Percentiles rank a stretch among this genome's conserved stretches.
phyloP scores from a whole-genome alignment of 2,113 vertebrate genomes.

The Sula dactylatra region DNA sequence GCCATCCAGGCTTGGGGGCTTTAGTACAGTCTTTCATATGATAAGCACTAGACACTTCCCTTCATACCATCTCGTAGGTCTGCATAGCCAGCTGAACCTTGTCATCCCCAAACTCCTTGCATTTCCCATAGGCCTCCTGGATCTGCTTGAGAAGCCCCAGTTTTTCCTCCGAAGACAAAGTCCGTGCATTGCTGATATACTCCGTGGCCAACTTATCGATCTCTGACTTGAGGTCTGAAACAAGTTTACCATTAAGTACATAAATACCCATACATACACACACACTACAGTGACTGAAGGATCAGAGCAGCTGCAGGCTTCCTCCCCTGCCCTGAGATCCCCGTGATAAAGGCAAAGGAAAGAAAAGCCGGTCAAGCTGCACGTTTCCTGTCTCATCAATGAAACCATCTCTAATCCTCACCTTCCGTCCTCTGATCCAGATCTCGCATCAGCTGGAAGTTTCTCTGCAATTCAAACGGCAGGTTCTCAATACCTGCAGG shows the following conservation, averaged over 20 bases:
- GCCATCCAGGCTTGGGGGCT: not conserved
- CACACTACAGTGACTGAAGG: not conserved
- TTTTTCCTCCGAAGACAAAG: conserved; percentile 89
- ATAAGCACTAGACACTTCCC: not conserved
- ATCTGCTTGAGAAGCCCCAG: conserved; percentile 93
- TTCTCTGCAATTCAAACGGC: conserved; percentile 94
- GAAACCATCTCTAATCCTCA: conserved; percentile 46
- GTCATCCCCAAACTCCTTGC: conserved; percentile 97
- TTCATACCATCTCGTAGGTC: conserved; percentile 96
- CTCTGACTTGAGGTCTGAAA: conserved; percentile 92
- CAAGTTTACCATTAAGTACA: not conserved
- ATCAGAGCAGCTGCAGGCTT: not conserved
- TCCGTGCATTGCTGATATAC: conserved; percentile 89
- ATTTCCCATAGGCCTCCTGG: conserved; percentile 94
- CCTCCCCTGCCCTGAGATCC: not conserved
- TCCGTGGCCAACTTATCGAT: conserved; percentile 93
- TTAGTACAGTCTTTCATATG: not conserved
- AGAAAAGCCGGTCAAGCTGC: not conserved
- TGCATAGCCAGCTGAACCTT: conserved; percentile 99
- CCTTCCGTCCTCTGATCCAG: conserved; percentile 96
- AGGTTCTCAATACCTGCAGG: conserved; percentile 92
- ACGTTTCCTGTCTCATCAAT: not conserved
- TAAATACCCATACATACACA: not conserved
- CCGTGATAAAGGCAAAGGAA: not conserved
- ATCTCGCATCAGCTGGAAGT: conserved; percentile 97